Percentiles rank a stretch among this genome's conserved stretches.
Evolutionary conservation across 2,797 vertebrate genomes (phyloP).

Genomic region (Diceros bicornis): DNA sequence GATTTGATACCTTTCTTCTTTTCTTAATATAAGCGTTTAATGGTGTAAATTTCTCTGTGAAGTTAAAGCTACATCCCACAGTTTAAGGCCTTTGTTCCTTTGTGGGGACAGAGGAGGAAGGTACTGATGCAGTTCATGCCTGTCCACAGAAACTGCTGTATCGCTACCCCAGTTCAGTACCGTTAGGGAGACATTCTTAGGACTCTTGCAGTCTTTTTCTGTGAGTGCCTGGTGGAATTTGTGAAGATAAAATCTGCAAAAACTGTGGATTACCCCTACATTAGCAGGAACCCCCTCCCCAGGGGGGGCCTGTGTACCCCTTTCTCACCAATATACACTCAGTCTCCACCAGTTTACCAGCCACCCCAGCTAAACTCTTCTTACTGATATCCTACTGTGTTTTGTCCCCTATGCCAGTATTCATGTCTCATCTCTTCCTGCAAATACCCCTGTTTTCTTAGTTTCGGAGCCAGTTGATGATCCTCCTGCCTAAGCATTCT

Average conservation of each 20-base stretch:
- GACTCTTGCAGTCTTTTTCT: background rate
- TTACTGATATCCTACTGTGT: background rate
- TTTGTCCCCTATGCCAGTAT: background rate
- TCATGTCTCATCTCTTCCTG: background rate
- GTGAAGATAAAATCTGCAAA: background rate
- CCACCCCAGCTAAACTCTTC: background rate
- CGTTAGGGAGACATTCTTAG: background rate
- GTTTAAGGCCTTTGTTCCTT: background rate
- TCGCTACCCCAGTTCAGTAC: background rate
- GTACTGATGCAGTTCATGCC: background rate
- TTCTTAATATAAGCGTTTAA: background rate
- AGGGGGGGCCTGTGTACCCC: background rate
- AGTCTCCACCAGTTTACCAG: background rate
- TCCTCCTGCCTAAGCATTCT: background rate
- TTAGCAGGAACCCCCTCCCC: background rate
- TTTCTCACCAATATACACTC: background rate
- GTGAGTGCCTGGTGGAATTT: background rate
- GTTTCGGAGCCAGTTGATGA: background rate
- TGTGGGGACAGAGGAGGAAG: background rate
- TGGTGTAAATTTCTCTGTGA: background rate
- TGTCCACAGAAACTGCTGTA: background rate
- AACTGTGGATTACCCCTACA: background rate
- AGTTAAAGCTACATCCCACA: background rate
- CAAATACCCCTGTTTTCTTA: background rate
- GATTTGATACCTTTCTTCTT: background rate